phyloP scores from a whole-genome alignment of 2,113 vertebrate species.

The Orycteropus afer region DNA sequence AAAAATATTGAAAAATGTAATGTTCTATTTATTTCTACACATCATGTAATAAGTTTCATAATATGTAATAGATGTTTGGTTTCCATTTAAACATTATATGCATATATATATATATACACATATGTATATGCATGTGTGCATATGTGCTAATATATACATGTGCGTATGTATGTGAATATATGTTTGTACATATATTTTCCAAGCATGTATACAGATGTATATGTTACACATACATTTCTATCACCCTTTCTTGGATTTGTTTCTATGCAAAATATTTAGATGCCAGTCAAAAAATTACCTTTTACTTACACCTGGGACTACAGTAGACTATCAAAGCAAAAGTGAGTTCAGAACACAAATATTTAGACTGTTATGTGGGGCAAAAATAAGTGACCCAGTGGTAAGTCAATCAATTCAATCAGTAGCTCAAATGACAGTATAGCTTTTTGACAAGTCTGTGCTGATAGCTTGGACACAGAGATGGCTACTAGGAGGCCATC shows the following conservation, averaged over 20 bases:
- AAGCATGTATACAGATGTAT: neutral
- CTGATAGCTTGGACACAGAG: neutral
- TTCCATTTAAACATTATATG: constrained; percentile 43
- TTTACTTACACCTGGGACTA: neutral
- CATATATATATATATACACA: neutral
- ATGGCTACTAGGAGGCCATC: neutral
- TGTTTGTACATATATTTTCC: neutral
- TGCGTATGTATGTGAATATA: neutral
- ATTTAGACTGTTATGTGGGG: neutral
- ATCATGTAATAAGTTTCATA: constrained; percentile 16
- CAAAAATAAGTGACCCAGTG: constrained; percentile 22
- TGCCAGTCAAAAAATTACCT: constrained; percentile 22
- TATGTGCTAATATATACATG: neutral
- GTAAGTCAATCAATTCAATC: constrained; percentile 10
- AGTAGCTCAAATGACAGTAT: neutral
- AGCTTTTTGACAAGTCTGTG: neutral
- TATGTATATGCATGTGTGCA: neutral
- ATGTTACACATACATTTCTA: constrained; percentile 1
- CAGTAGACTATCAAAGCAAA: neutral
- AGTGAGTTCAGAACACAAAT: neutral
- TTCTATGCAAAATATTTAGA: constrained; percentile 47
- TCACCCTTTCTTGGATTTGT: neutral
- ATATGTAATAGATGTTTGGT: neutral
- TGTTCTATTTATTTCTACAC: constrained; percentile 43
- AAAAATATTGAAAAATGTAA: neutral